Evolutionary conservation across 2,797 vertebrate genomes (phyloP).

Genomic region (Protosalanx chinensis): DNA sequence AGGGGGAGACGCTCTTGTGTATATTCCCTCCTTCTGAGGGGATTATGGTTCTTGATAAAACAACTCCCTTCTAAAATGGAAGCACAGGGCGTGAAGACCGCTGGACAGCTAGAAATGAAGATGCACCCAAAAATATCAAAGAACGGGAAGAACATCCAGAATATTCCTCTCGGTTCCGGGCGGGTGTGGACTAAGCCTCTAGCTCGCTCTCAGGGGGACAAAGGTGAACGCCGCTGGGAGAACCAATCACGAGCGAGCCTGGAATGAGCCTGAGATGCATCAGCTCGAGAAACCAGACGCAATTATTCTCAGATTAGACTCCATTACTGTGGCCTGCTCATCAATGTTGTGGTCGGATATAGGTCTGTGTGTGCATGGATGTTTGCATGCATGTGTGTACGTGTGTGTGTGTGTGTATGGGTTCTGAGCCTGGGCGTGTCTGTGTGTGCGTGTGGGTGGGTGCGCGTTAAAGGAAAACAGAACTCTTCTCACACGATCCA

Average conservation of each 20-base stretch:
- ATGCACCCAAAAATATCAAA: conserved; percentile 25
- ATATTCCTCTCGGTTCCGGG: conserved; percentile 24
- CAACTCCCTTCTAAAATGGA: background rate
- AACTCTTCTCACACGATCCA: conserved; percentile 34
- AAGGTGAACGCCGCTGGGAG: background rate
- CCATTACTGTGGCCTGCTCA: conserved; percentile 27
- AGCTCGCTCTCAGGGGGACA: conserved; percentile 18
- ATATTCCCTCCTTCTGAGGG: conserved; percentile 24
- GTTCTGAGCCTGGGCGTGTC: background rate
- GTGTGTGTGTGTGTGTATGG: too few species aligned
- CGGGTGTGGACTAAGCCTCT: conserved; percentile 22
- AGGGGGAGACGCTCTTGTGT: conserved; percentile 9
- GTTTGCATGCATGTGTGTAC: background rate
- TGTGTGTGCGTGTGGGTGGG: background rate
- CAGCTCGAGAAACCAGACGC: conserved; percentile 10
- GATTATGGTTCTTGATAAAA: conserved; percentile 9
- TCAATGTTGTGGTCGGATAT: too few species aligned
- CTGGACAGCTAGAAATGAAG: background rate
- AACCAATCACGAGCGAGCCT: background rate
- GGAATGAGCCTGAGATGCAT: background rate
- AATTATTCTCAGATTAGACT: conserved; percentile 47
- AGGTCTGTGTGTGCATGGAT: too few species aligned
- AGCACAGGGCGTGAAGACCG: conserved; percentile 18
- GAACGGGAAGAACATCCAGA: conserved; percentile 31
- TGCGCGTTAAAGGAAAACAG: background rate